Base-by-base conservation (phyloP, 1,140 invertebrate genomes). In the Monomorium pharaonis region DNA sequence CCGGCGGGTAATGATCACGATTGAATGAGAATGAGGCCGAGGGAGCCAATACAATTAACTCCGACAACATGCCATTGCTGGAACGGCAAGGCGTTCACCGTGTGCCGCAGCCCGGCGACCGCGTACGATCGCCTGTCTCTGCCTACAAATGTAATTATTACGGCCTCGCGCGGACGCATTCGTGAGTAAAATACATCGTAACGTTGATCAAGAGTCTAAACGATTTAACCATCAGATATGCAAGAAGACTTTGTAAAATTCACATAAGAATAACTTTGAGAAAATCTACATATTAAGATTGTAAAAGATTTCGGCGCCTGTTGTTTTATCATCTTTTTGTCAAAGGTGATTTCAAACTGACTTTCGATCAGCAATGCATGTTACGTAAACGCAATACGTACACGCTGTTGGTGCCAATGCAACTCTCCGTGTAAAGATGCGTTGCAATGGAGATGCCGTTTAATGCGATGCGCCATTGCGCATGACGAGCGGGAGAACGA, bases 11-110 rank as follows among this genome's bases (percentile, higher is more conserved):
- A 93, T 93, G 93, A 93, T 93, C 93, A 93, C 91, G 93, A 93
- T 93, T 93, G 92, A 93, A 93, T 93, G 92, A 93, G 92, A 93
- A 93, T 93, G 92, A 93, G 93, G 91, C 89, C 91, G 92, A 92
- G 92, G 88, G 88, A 94, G 89, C 91, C 92, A 93, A 93, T 93
- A 93, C 92, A 93, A 93, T 93, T 93, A 93, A 93, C 92, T 90
- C 72, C 92, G 87, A 87, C 88, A 92, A 74, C 91, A 90, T 92
- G 90, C 92, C 92, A 91, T 90, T 90, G 91, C 88, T 90, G 88
- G 89, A 91, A 89, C 87, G 33, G 24, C 77, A 83, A 90, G 86
- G 74, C 89, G 80, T 65, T 84, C 70, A 44, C 85, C 75, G 47
- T 86, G 54, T 67, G 33, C 75, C 63, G 62, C 18, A 21, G 21